A percentile compares a stretch with the other conserved stretches of the same genome.
Evolutionary conservation across 2,888 invertebrate genomes (phyloP).

Genomic region (Entomobrya multifasciata): DNA sequence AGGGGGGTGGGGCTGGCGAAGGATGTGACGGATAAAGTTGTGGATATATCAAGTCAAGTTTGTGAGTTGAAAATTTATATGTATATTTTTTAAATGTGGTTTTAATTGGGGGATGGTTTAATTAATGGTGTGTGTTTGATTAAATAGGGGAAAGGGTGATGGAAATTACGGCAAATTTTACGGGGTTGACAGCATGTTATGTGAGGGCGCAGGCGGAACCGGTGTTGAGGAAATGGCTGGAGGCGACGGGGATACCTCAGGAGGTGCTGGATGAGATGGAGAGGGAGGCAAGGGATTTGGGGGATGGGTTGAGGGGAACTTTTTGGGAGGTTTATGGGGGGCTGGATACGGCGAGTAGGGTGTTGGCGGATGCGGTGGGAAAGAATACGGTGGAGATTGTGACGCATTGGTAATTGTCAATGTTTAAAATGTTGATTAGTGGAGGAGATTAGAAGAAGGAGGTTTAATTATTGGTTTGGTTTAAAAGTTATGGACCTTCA

Average conservation of each 20-base stretch:
- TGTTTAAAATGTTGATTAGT: too few species aligned
- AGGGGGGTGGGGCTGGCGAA: too few species aligned
- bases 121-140: background rate
- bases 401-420: constrained; percentile 56
- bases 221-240: too few species aligned
- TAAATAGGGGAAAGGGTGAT: constrained; percentile 29
- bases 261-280: constrained; percentile 26
- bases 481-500: constrained; percentile 69
- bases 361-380: constrained; percentile 53
- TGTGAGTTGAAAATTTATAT: too few species aligned
- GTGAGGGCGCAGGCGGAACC: constrained; percentile 1
- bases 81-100: too few species aligned
- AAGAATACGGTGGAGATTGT: constrained; percentile 64
- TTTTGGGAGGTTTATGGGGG: constrained; percentile 51
- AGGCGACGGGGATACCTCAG: background rate
- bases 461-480: too few species aligned
- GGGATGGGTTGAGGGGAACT: constrained; percentile 44
- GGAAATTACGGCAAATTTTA: constrained; percentile 47
- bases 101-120: too few species aligned
- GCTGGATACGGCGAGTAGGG: constrained; percentile 44
- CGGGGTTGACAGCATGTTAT: constrained; percentile 38
- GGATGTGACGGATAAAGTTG: too few species aligned
- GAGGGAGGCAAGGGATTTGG: constrained; percentile 43
- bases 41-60: too few species aligned
- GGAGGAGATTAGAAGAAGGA: too few species aligned